Base-by-base conservation (phyloP, 2,888 invertebrate genomes). In the Bombylius discolor region DNA sequence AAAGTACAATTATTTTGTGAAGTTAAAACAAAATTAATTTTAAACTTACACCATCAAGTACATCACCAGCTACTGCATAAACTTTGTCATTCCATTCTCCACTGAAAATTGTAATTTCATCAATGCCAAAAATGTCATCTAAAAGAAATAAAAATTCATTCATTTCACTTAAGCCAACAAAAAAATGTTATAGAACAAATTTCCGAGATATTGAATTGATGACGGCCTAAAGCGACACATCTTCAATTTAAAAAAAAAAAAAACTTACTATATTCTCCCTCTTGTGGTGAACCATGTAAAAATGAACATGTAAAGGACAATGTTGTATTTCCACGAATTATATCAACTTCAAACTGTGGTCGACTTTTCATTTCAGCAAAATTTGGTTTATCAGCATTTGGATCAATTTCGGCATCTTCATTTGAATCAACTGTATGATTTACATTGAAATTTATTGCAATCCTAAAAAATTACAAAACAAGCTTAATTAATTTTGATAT, bases 341-440 rank as follows among this genome's bases (percentile, higher is more conserved):
- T 78, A 67, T 96, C 93, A 58, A 98, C 83, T 67, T 87, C 87
- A 71, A 98, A 98, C 64, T 85, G 84, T 0, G 98, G 98, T 70
- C 87, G 87, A 51, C 95, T 94, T 60, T 88, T 84, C 83, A 96
- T 85, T 72, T 91, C 90, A 0, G 84, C 82, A 61, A 86, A 76
- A 63, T 89, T 86, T 49, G 85, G 80, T 72, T 89, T 86, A 55
- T 89, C 85, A 7, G 75, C 72, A 58, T 74, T 74, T 3, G 77
- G 77, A 62, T 84, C 81, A 4, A 81, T 61, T 57, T 84, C 84
- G 3, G 85, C 80, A 51, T 85, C 86, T 5, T 80, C 68, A 53
- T 90, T 90, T 1, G 89, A 79, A 69, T 95, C 93, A 0, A 97
- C 95, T 0, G 94, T 89, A 73, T 96, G 93, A 72, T 97, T 98